Evolutionary conservation across 2,888 invertebrate species (phyloP).

Genomic region (Hyposoter didymator): DNA sequence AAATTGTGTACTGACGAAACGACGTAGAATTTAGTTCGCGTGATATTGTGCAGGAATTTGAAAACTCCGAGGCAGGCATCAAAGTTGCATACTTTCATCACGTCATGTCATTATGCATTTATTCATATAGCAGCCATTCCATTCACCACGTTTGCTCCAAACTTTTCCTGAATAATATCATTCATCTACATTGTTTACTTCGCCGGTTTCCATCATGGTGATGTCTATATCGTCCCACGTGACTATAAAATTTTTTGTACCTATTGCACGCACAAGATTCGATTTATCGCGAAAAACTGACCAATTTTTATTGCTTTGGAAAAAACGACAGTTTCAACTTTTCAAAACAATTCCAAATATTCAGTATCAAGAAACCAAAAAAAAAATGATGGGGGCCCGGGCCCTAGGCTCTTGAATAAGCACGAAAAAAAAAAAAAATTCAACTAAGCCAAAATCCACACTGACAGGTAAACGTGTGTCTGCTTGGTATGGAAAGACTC

Average conservation of each 20-base stretch:
- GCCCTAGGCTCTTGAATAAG: background rate
- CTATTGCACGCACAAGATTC: too few species aligned
- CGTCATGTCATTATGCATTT: background rate
- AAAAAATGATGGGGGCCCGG: background rate
- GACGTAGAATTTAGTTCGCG: background rate
- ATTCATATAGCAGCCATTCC: background rate
- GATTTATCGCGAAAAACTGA: background rate
- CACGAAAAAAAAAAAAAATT: background rate
- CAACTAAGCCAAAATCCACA: background rate
- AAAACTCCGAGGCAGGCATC: slow-evolving; percentile 38
- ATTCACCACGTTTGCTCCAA: background rate
- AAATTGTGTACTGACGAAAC: slow-evolving; percentile 1
- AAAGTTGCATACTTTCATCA: slow-evolving; percentile 10
- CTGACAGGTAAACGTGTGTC: background rate
- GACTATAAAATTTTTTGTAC: background rate
- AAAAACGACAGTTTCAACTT: background rate
- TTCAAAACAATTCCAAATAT: background rate
- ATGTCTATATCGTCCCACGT: background rate
- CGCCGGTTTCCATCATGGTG: background rate
- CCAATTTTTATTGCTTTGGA: background rate
- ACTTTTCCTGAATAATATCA: background rate
- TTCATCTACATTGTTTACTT: background rate
- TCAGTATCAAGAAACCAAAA: background rate
- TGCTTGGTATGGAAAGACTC: background rate
- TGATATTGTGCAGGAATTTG: slow-evolving; percentile 46